A percentile compares a stretch with the other conserved stretches of the same genome.
phyloP scores from a whole-genome alignment of 2,797 vertebrate species.

The Hydrocynus forskahlii region DNA sequence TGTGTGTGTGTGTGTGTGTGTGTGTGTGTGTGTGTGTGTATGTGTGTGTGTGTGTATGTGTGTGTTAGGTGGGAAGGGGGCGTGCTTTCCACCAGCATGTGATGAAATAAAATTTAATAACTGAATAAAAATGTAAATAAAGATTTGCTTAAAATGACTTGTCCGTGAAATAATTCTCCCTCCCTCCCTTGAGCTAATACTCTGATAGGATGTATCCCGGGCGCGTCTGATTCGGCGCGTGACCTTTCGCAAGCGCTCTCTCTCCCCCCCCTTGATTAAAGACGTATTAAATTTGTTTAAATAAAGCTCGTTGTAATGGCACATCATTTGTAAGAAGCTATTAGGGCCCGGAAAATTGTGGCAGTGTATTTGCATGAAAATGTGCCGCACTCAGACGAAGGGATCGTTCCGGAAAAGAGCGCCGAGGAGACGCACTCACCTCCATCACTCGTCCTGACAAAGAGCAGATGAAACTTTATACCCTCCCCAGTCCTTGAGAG shows the following conservation, averaged over 20 bases:
- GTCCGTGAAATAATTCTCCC: constrained; percentile 95
- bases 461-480: constrained; percentile 80
- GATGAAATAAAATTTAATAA: constrained; percentile 99
- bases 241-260: constrained; percentile 94
- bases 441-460: constrained; percentile 84
- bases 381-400: constrained; percentile 84
- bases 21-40: constrained; percentile 73
- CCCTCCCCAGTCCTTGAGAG: constrained; percentile 31
- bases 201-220: constrained; percentile 86
- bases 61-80: constrained; percentile 70
- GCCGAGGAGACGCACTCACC: constrained; percentile 85
- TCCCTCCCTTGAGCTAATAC: constrained; percentile 92
- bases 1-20: neutral
- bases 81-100: constrained; percentile 49
- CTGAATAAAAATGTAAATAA: constrained; percentile 99
- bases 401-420: constrained; percentile 89
- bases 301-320: constrained; percentile 99
- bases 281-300: constrained; percentile 99
- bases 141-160: constrained; percentile 99
- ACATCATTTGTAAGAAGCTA: constrained; percentile 99
- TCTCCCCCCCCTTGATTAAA: constrained; percentile 97
- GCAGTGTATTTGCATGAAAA: constrained; percentile 97
- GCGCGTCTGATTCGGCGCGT: constrained; percentile 97
- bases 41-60: constrained; percentile 73
- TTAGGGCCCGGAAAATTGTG: constrained; percentile 92